Evolutionary conservation across 2,797 vertebrate species (phyloP).

Genomic region (Lutjanus campechanus): DNA sequence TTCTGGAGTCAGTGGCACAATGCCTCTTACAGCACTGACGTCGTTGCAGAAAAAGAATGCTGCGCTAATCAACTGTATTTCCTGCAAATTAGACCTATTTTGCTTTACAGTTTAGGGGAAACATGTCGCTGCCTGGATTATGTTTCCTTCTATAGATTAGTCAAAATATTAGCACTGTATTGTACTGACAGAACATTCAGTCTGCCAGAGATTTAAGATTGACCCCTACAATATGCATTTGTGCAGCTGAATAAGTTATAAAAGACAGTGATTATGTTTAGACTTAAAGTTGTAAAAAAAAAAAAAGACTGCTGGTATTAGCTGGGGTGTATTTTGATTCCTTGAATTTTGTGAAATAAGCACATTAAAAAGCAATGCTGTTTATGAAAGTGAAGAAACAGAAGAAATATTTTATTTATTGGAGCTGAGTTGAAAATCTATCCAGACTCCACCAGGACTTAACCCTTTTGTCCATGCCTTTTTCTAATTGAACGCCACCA

Average conservation of each 20-base stretch:
- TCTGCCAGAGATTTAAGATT: not conserved
- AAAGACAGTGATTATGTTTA: not conserved
- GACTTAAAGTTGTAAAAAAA: not conserved
- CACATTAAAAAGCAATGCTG: not conserved
- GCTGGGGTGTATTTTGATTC: not conserved
- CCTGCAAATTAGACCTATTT: slow-evolving; percentile 32
- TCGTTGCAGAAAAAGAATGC: slow-evolving; percentile 40
- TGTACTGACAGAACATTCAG: not conserved
- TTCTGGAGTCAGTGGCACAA: slow-evolving; percentile 63
- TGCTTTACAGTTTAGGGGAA: slow-evolving; percentile 27
- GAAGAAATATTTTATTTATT: not conserved
- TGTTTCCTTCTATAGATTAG: slow-evolving; percentile 1
- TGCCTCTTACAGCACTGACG: slow-evolving; percentile 57
- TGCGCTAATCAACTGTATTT: slow-evolving; percentile 39
- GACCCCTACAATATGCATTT: not conserved
- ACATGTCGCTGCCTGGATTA: slow-evolving; percentile 15
- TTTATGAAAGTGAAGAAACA: not conserved
- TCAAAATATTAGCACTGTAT: not conserved
- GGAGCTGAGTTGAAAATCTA: not conserved
- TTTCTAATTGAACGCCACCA: not conserved
- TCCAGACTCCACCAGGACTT: not conserved
- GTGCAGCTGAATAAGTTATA: not conserved
- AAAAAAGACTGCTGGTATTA: not conserved
- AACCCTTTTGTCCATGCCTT: not conserved
- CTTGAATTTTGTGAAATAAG: not conserved